Percentiles rank a stretch among this genome's conserved stretches.
Evolutionary conservation across 2,113 vertebrate genomes (phyloP).

Genomic region (Actinemys pallida): DNA sequence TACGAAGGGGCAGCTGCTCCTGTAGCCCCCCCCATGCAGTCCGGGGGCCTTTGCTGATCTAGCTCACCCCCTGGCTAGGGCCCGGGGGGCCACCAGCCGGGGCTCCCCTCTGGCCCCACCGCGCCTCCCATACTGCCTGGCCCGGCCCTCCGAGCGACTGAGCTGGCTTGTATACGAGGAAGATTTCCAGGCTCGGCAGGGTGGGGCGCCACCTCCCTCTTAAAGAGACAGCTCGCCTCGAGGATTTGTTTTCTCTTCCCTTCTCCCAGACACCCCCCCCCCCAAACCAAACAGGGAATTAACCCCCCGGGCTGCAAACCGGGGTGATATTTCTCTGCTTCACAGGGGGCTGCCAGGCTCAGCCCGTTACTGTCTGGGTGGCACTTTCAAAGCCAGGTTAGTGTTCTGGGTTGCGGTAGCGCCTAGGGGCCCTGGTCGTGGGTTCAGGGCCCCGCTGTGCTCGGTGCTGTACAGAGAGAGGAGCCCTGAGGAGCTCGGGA

Average conservation of each 20-base stretch:
- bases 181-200: background rate
- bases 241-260: background rate
- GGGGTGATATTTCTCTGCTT: background rate
- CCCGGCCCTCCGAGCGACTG: too few species aligned
- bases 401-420: too few species aligned
- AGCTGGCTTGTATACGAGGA: fast-evolving
- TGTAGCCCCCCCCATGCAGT: too few species aligned
- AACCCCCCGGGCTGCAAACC: background rate
- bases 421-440: too few species aligned
- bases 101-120: too few species aligned
- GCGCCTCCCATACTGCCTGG: background rate
- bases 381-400: background rate
- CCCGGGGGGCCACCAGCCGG: too few species aligned
- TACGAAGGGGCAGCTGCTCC: too few species aligned
- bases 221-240: background rate
- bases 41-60: too few species aligned
- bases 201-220: background rate
- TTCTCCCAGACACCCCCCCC: background rate
- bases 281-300: background rate
- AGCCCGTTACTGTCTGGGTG: too few species aligned
- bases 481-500: background rate
- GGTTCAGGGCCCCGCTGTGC: background rate
- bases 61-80: too few species aligned
- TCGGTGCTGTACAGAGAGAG: background rate
- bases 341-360: too few species aligned